Base-by-base conservation (phyloP, 2,888 invertebrate species). In the Chrysolina haemoptera region DNA sequence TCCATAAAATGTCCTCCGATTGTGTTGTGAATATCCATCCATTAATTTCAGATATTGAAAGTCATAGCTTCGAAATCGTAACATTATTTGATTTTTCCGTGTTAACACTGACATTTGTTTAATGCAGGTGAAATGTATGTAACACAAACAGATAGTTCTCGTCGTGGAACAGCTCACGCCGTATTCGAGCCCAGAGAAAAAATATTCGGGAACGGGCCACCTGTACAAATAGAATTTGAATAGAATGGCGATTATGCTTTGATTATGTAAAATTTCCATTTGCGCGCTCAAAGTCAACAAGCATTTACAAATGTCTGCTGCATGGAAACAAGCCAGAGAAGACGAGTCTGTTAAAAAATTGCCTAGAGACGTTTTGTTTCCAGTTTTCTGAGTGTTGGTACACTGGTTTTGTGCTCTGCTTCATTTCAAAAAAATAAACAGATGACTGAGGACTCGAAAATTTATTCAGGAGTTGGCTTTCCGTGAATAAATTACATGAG, bases 151-250 rank as follows among this genome's bases (percentile, higher is more conserved):
- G 20, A 20, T 53, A 53, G 53, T 53, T 53, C 20, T 53, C 20
- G 10, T 53, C 20, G 11, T 53, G 20, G 20, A 22, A 59, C n/a
- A 59, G 14, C 14, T 9, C 27, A 8, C n/a, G 20, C 12, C 14
- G 35, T 8, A 59, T n/a, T 27, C 35, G n/a, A 14, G 27, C 8
- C 35, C 59, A 22, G 2, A 62, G 11, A 65, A 72, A 74, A 74
- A 74, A 70, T 65, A 41, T 70, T 62, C 73, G 73, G 71, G 78
- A 77, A 67, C 66, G 71, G 71, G 76, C 72, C 82, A 82, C 79
- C 82, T 82, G 81, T 80, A 77, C 78, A 82, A 82, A 82, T 79
- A 82, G 62, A 74, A 79, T 74, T 62, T 75, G 71, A 77, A 75
- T 69, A 68, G 74, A 62, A 74, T 73, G 59, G 59, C 59, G 74